Conservation (phyloP, 2,113 vertebrate species). For the Antechinus flavipes region DNA sequence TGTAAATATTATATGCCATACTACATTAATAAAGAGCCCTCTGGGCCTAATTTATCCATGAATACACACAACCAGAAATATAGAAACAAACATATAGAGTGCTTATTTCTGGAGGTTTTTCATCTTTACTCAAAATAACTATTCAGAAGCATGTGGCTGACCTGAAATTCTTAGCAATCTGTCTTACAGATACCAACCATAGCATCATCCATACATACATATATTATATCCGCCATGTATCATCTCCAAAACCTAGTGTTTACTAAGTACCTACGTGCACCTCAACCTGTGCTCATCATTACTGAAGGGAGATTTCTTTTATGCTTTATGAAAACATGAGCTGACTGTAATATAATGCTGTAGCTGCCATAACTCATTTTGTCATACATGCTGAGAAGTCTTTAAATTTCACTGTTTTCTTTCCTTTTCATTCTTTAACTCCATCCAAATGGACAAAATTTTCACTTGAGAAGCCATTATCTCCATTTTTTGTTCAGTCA, state of each 20-base stretch:
- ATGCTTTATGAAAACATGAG: not conserved
- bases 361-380: not conserved
- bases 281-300: not conserved
- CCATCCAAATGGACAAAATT: not conserved
- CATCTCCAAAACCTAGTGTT: not conserved
- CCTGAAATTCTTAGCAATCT: conserved; percentile 8
- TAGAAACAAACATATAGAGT: not conserved
- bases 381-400: not conserved
- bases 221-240: not conserved
- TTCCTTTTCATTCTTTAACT: not conserved
- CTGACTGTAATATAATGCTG: not conserved
- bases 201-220: not conserved
- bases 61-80: not conserved
- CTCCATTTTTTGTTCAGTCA: not conserved
- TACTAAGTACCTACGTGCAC: not conserved
- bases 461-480: not conserved
- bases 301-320: not conserved
- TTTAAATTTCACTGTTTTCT: not conserved
- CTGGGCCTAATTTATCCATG: not conserved
- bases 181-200: not conserved
- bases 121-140: not conserved
- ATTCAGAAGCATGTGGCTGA: conserved; percentile 9
- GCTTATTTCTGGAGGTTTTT: not conserved
- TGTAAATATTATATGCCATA: not conserved
- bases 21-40: not conserved